These are phyloP conservation scores for Didymodactylos carnosus DNA, from an alignment of 2,888 invertebrate genomes.

Conservation along the genomic window DNA sequence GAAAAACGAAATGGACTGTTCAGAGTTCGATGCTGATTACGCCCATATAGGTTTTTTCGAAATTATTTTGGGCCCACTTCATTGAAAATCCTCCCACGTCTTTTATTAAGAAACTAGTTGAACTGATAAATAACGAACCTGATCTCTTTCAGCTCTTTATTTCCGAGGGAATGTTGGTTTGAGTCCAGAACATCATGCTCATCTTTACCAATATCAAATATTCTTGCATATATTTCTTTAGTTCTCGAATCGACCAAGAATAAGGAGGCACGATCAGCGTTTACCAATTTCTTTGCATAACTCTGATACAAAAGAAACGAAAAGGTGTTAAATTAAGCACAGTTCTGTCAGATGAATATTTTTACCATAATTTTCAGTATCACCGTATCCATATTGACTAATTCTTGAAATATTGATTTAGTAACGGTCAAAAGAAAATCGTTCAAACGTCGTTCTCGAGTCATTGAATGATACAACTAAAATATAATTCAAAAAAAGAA, in stretches of 20 bases:
- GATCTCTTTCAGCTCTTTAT: constrained; percentile 27
- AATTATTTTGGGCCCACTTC: no score
- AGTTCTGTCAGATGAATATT: background rate
- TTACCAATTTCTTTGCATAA: constrained; percentile 57
- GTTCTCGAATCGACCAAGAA: constrained; percentile 56
- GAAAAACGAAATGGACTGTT: no score
- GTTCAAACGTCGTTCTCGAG: constrained; percentile 35
- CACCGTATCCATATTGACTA: constrained; percentile 59
- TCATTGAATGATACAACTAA: background rate
- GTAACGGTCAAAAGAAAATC: constrained; percentile 59
- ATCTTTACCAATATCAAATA: constrained; percentile 45
- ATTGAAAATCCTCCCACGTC: no score
- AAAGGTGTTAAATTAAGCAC: background rate
- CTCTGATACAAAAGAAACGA: constrained; percentile 34
- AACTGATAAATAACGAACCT: no score
- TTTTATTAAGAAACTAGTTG: no score
- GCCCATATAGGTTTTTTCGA: no score
- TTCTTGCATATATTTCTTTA: constrained; percentile 56
- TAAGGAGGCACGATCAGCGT: constrained; percentile 61
- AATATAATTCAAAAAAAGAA: background rate
- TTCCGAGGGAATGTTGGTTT: constrained; percentile 5
- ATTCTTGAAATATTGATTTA: constrained; percentile 70
- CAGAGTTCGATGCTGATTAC: no score
- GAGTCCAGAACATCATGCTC: background rate
- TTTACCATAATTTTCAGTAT: constrained; percentile 55